Evolutionary conservation across 2,797 vertebrate genomes (phyloP), one percentile per base, ranked within the genome.

Genomic region (Thamnophis elegans): DNA sequence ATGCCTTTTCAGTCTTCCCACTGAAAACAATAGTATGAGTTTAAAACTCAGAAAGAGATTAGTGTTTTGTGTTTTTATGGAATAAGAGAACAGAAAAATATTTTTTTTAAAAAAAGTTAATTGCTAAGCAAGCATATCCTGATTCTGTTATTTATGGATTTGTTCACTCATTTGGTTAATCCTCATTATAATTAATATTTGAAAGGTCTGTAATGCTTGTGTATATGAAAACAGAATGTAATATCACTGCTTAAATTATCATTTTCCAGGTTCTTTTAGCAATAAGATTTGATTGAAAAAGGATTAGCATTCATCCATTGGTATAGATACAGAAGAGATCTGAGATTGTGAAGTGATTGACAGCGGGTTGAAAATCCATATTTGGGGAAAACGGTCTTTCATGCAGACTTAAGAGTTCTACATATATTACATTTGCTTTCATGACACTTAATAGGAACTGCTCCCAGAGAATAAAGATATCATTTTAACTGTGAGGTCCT

Each of bases 401-500:
- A 65, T 47, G 47, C 8, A 1, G 53, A 65, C 26, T 85, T 89
- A 60, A 62, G 60, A 92, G 8, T 90, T n/a, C 2, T 87, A 60
- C 56, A 88, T 86, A 22, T 59, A 16, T 73, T 62, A 89, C 8
- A 0, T 87, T 4, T 58, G 89, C 68, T 93, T 94, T 96, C n/a
- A 89, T 90, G 13, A 0, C 90, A 68, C 51, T 51, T 73, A 47
- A 92, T 26, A 7, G 90, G 0, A 68, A 90, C 82, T 51, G 36
- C 0, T 89, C 89, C 1, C 55, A 32, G 78, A 53, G 3, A 58
- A 87, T 87, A 87, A 1, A 85, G 87, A 4, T 28, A 26, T 28
- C 25, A 92, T 92, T 11, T 87, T 93, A 68, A 20, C 56, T 87
- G 32, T 10, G 91, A 22, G 51, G 1, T 0, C 62, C 28, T 12